Base-by-base conservation (phyloP, 2,888 invertebrate genomes). In the Campoletis raptor region DNA sequence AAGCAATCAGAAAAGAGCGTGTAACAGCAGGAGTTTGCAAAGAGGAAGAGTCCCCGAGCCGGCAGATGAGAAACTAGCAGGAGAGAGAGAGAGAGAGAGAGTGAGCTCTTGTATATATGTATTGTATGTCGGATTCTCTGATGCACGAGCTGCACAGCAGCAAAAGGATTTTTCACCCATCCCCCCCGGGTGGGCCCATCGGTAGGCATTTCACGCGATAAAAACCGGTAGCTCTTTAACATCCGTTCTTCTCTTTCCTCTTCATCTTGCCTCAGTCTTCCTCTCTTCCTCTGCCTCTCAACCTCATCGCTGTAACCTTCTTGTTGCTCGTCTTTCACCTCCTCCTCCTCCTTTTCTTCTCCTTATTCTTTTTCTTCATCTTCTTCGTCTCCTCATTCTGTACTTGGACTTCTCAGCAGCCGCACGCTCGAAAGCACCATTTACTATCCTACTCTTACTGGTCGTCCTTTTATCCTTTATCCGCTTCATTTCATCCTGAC, bases 181-280 rank as follows among this genome's bases (percentile, higher is more conserved):
- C 69, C 85, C 87, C 83, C 42, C 79, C 81, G 86, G 86, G 86
- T 84, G 87, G 86, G 81, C 87, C 79, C 85, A 85, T 74, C 86
- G 81, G 80, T 85, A 84, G 87, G 82, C 87, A 87, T 87, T 87
- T 88, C 88, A 88, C 88, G 88, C 87, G 88, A 87, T 88, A 88
- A 88, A 88, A 88, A 88, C 88, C 88, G 87, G 88, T 88, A 88
- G 88, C 88, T 87, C 88, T 85, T 88, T 82, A 86, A 85, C 87
- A 85, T 88, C 81, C 67, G 64, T 83, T 80, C 78, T 67, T 72
- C 80, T 78, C 76, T 69, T 37, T 66, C 67, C 67, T 69, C 77
- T 36, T 66, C 70, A 37, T 67, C 45, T 30, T 24, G 36, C 36
- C 18, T 66, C 76, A 24, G 10, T 21, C 57, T 40, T 12, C 21